Percentiles rank a stretch among this genome's conserved stretches.
Evolutionary conservation across 2,888 invertebrate genomes (phyloP).

Genomic region (Acronicta alni): DNA sequence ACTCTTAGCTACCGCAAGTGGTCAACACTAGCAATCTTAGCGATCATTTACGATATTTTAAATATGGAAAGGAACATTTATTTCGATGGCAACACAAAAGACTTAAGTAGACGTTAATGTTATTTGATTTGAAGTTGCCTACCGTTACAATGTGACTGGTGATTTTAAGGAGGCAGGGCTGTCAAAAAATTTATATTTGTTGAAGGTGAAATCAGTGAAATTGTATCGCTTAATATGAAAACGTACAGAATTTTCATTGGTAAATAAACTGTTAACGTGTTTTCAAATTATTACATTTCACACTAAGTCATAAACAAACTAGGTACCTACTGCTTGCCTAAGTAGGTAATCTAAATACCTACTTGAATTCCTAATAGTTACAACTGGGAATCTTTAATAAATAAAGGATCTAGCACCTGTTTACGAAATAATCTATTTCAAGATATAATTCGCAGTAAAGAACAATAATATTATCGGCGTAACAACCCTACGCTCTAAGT

Average conservation of each 20-base stretch:
- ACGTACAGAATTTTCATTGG: too few species aligned
- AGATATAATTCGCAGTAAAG: neutral
- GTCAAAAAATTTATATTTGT: conserved; percentile 9
- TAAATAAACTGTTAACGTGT: too few species aligned
- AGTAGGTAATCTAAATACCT: too few species aligned
- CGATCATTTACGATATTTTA: conserved; percentile 57
- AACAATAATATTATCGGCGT: conserved; percentile 2
- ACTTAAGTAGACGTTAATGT: conserved; percentile 68
- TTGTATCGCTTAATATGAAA: too few species aligned
- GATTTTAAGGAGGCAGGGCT: conserved; percentile 70
- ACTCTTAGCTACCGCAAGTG: conserved; percentile 45
- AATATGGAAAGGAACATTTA: conserved; percentile 64
- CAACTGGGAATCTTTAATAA: too few species aligned
- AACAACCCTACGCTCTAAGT: conserved; percentile 51
- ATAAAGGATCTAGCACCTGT: too few species aligned
- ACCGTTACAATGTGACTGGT: conserved; percentile 77
- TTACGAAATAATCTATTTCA: neutral
- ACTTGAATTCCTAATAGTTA: too few species aligned
- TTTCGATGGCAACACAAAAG: conserved; percentile 71
- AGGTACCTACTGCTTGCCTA: too few species aligned
- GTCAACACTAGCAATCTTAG: conserved; percentile 49
- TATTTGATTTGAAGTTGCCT: conserved; percentile 83
- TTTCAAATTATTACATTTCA: too few species aligned
- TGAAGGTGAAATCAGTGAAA: neutral
- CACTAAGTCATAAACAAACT: too few species aligned